Percentiles rank a stretch among this genome's conserved stretches.
Conservation (phyloP, 1,140 invertebrate species). For the Pseudobourletiella spinata region DNA sequence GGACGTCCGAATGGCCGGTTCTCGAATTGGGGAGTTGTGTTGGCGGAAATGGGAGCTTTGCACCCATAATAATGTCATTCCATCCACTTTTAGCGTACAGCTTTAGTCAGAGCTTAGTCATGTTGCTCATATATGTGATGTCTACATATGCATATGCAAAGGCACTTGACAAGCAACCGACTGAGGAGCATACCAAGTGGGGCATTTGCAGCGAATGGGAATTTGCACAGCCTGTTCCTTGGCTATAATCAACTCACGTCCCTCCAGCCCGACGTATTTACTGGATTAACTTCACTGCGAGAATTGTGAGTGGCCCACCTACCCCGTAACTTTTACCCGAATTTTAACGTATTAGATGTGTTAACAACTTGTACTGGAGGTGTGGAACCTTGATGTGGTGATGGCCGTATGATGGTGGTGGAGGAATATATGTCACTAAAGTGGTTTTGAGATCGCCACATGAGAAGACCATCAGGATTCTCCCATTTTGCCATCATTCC, state of each 20-base stretch:
- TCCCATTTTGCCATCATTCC: not conserved
- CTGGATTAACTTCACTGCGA: conserved; percentile 30
- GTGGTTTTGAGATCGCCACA: no score
- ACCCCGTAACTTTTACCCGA: not conserved
- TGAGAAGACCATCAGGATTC: not conserved
- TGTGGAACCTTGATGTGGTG: not conserved
- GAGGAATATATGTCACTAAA: no score
- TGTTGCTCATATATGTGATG: not conserved
- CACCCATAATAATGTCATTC: no score
- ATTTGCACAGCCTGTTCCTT: conserved; percentile 26
- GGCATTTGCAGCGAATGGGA: conserved; percentile 15
- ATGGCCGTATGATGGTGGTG: not conserved
- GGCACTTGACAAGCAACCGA: conserved; percentile 30
- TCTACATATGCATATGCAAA: no score
- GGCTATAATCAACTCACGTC: conserved; percentile 24
- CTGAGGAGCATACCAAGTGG: conserved; percentile 16
- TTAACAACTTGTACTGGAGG: not conserved
- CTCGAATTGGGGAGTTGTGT: no score
- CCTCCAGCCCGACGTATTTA: conserved; percentile 19
- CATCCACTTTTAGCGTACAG: no score
- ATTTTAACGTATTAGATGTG: not conserved
- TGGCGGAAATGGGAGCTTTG: no score
- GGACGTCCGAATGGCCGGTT: no score
- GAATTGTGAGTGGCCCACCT: conserved; percentile 41
- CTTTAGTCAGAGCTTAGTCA: no score